A percentile compares a stretch with the other conserved stretches of the same genome.
Conservation (phyloP, 1,140 invertebrate species). For the Trichogramma pretiosum region DNA sequence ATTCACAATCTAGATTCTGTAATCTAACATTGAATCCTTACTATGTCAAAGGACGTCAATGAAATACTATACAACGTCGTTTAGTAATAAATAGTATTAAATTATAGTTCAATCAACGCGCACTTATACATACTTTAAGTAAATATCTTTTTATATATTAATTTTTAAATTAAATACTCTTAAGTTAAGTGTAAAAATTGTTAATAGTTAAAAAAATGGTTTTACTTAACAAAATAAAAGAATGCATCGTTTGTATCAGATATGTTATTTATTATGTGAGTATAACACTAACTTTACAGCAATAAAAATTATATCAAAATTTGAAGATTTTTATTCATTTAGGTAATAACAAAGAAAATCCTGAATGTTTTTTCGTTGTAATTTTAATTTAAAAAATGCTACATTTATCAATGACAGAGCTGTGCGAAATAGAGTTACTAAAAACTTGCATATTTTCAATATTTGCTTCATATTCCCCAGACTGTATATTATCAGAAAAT, state of each 20-base stretch:
- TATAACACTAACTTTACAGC: slow-evolving; percentile 20
- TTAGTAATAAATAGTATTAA: slow-evolving; percentile 2
- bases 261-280: slow-evolving; percentile 20
- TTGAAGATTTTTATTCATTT: too few relatives aligned
- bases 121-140: slow-evolving; percentile 3
- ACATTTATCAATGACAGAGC: too few relatives aligned
- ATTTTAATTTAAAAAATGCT: too few relatives aligned
- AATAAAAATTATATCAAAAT: slow-evolving; percentile 21
- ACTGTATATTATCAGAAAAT: too few relatives aligned
- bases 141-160: slow-evolving; percentile 11
- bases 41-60: too few relatives aligned
- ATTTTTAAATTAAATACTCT: slow-evolving; percentile 10
- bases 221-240: slow-evolving; percentile 13
- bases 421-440: too few relatives aligned
- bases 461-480: too few relatives aligned
- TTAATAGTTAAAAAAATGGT: slow-evolving; percentile 17
- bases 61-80: too few relatives aligned
- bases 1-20: slow-evolving; percentile 10
- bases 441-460: too few relatives aligned
- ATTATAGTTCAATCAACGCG: slow-evolving; percentile 5
- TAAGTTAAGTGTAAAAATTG: slow-evolving; percentile 16
- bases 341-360: too few relatives aligned
- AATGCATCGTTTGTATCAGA: slow-evolving; percentile 17
- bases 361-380: too few relatives aligned
- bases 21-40: slow-evolving; percentile 6